Evolutionary conservation across 2,888 invertebrate genomes (phyloP).

Genomic region (Oscheius sp.): DNA sequence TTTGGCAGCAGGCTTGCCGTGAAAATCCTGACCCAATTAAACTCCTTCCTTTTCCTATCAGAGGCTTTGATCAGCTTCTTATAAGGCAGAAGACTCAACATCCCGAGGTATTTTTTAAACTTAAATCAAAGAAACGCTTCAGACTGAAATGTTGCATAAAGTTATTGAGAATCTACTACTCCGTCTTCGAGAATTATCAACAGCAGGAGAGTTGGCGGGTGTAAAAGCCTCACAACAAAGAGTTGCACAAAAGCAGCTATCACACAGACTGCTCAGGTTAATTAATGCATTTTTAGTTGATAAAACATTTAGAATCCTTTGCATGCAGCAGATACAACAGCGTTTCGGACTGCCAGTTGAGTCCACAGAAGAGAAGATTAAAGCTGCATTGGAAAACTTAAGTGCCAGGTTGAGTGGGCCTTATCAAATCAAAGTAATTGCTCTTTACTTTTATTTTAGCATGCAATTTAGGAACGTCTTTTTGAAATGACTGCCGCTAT

Average conservation of each 20-base stretch:
- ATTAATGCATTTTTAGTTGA: not conserved
- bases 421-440: conserved; percentile 82
- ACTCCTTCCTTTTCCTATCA: conserved; percentile 90
- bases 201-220: not conserved
- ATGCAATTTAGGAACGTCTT: conserved; percentile 18
- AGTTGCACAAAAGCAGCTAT: conserved; percentile 23
- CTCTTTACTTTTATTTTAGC: no score
- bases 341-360: conserved; percentile 48
- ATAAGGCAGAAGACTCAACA: conserved; percentile 75
- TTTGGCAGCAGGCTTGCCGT: conserved; percentile 94
- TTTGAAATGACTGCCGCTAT: conserved; percentile 3
- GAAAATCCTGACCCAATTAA: conserved; percentile 92
- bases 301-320: conserved; percentile 32
- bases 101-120: conserved; percentile 35
- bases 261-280: conserved; percentile 27
- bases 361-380: conserved; percentile 74
- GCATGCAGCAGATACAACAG: conserved; percentile 42
- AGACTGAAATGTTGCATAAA: conserved; percentile 3
- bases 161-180: conserved; percentile 10
- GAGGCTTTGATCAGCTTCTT: conserved; percentile 81
- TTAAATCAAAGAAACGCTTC: not conserved
- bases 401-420: conserved; percentile 88
- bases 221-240: conserved; percentile 11
- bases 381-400: conserved; percentile 85
- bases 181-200: not conserved